Percentiles rank a stretch among this genome's conserved stretches.
Evolutionary conservation across 2,113 vertebrate genomes (phyloP).

Genomic region (Cisticola juncidis): DNA sequence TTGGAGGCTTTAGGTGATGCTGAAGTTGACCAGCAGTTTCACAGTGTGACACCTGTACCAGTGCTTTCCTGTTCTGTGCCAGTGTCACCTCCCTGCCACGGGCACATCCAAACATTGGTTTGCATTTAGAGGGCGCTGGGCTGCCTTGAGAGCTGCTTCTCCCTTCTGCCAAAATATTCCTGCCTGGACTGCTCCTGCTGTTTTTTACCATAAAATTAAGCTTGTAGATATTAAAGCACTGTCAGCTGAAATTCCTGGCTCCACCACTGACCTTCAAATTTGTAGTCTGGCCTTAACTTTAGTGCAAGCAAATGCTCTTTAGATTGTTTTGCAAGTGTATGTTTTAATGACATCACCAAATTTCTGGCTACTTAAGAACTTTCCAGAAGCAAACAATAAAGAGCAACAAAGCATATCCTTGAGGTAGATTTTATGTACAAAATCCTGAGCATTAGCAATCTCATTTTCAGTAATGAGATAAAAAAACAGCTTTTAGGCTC

Average conservation of each 20-base stretch:
- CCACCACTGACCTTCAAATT: background rate
- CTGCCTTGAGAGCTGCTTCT: background rate
- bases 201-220: background rate
- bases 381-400: background rate
- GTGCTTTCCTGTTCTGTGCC: too few relatives aligned
- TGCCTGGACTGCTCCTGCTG: background rate
- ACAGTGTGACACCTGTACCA: background rate
- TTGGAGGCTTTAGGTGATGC: background rate
- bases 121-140: background rate
- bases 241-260: background rate
- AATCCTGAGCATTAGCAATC: background rate
- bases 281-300: background rate
- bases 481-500: background rate
- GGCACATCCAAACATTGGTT: background rate
- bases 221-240: background rate
- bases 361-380: background rate
- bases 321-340: background rate
- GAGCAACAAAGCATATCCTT: background rate
- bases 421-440: background rate
- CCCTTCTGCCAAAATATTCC: background rate
- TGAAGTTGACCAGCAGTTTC: background rate
- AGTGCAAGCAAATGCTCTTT: background rate
- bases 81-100: fast-evolving
- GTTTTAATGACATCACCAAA: background rate
- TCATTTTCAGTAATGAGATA: background rate